Percentiles rank a stretch among this genome's conserved stretches.
These are phyloP conservation scores for Tubulanus polymorphus DNA, from an alignment of 2,888 invertebrate genomes.

Conservation along the genomic window DNA sequence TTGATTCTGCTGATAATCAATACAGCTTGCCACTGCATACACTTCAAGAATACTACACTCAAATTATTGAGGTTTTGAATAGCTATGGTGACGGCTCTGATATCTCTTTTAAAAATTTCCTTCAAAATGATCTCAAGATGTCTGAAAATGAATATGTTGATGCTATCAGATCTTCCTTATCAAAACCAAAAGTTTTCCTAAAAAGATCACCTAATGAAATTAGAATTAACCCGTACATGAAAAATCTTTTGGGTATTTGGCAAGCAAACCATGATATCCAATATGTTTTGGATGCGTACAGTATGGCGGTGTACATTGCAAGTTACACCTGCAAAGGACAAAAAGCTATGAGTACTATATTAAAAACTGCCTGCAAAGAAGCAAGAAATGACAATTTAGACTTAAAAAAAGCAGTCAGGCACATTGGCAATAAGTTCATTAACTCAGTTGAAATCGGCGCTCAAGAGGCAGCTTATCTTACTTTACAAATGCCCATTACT, in stretches of 20 bases:
- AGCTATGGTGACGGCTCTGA: background rate
- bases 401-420: background rate
- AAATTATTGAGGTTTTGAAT: background rate
- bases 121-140: slow-evolving; percentile 13
- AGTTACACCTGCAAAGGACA: background rate
- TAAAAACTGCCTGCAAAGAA: background rate
- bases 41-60: background rate
- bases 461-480: background rate
- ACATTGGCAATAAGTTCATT: background rate
- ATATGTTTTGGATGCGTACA: background rate
- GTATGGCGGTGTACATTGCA: background rate
- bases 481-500: background rate
- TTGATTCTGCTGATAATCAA: background rate
- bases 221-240: background rate
- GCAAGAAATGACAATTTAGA: background rate
- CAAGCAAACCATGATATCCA: slow-evolving; percentile 1
- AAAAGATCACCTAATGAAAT: slow-evolving; percentile 11
- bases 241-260: background rate
- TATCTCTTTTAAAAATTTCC: slow-evolving; percentile 14
- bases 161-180: slow-evolving; percentile 11
- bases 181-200: slow-evolving; percentile 16
- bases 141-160: slow-evolving; percentile 11
- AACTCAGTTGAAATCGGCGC: background rate
- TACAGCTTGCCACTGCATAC: background rate
- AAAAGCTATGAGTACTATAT: background rate